phyloP scores from a whole-genome alignment of 1,140 invertebrate genomes.

The Arion vulgaris region DNA sequence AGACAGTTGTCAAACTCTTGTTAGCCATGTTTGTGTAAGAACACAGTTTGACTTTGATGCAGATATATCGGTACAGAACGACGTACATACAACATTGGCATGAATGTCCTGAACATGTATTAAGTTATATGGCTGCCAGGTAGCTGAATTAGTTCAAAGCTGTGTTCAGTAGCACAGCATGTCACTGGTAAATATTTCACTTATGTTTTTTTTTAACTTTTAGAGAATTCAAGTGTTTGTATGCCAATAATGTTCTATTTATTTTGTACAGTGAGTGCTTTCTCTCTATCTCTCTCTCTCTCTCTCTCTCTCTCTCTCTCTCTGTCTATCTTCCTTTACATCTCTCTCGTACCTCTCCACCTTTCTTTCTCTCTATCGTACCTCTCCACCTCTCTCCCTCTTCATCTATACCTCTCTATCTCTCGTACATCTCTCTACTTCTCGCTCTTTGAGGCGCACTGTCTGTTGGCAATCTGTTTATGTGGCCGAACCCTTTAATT shows the following conservation, averaged over 20 bases:
- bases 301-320: neutral
- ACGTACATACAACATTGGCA: neutral
- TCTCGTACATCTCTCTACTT: too few relatives aligned
- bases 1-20: neutral
- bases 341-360: too few relatives aligned
- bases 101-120: neutral
- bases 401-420: too few relatives aligned
- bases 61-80: neutral
- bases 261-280: neutral
- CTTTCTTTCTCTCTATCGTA: too few relatives aligned
- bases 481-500: too few relatives aligned
- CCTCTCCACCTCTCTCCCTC: too few relatives aligned
- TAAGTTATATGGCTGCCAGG: neutral
- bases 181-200: neutral
- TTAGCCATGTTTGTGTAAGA: constrained; percentile 5
- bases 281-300: neutral
- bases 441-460: too few relatives aligned
- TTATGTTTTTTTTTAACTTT: neutral
- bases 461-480: too few relatives aligned
- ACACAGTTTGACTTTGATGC: neutral
- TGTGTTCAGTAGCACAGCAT: neutral
- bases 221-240: neutral
- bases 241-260: neutral
- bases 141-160: neutral
- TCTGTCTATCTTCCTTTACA: too few relatives aligned